Evolutionary conservation across 1,140 invertebrate genomes (phyloP).

Genomic region (Lamellibrachia luymesi): DNA sequence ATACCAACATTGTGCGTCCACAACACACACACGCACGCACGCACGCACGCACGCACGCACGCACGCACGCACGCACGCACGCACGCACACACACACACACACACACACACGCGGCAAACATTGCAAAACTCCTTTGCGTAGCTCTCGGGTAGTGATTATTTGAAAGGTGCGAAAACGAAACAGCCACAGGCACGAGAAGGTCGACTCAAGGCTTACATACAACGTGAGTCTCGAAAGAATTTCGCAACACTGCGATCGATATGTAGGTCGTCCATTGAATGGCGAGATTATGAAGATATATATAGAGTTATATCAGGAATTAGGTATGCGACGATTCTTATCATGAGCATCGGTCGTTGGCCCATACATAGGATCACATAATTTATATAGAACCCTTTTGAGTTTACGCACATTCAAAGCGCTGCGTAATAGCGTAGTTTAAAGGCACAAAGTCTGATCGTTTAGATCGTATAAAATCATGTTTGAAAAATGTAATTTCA

Average conservation of each 20-base stretch:
- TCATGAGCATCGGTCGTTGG: background rate
- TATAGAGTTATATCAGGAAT: background rate
- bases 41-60: background rate
- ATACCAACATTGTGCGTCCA: background rate
- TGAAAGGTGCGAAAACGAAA: background rate
- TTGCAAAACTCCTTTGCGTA: too few species aligned
- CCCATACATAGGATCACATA: background rate
- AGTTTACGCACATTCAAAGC: background rate
- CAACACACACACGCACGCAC: conserved; percentile 1
- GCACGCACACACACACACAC: conserved; percentile 3
- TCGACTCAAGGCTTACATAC: background rate
- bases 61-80: conserved; percentile 15
- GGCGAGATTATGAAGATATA: background rate
- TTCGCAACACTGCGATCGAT: background rate
- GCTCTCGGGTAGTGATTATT: too few species aligned
- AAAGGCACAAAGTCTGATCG: background rate
- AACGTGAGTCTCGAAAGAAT: background rate
- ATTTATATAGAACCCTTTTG: background rate
- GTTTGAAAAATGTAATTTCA: too few species aligned
- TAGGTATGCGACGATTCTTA: background rate
- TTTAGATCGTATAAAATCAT: background rate
- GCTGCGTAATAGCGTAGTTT: background rate
- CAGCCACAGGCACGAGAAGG: background rate
- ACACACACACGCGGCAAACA: background rate
- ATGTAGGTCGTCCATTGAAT: background rate